Evolutionary conservation across 1,140 invertebrate genomes (phyloP).

Genomic region (Atopsyche davidsoni): DNA sequence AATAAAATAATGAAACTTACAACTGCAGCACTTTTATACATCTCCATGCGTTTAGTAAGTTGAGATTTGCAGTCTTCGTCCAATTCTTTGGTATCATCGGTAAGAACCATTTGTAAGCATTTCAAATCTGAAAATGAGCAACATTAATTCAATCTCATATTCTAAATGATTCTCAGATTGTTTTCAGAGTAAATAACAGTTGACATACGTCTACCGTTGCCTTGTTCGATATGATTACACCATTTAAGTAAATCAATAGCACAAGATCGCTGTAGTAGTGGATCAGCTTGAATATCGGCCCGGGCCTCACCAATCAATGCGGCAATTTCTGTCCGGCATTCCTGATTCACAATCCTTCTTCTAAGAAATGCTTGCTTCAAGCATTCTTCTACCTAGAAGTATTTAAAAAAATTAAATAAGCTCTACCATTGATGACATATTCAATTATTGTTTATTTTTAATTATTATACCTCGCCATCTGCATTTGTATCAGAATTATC

Average conservation of each 20-base stretch:
- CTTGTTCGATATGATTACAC: slow-evolving; percentile 75
- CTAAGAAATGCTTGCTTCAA: slow-evolving; percentile 73
- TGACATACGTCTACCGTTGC: slow-evolving; percentile 75
- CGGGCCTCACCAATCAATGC: slow-evolving; percentile 71
- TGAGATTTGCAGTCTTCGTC: slow-evolving; percentile 71
- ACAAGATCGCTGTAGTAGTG: slow-evolving; percentile 70
- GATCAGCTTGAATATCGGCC: slow-evolving; percentile 80
- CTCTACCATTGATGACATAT: too few species aligned
- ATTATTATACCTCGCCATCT: slow-evolving; percentile 48
- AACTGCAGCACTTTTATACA: slow-evolving; percentile 82
- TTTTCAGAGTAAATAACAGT: neutral
- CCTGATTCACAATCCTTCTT: slow-evolving; percentile 64
- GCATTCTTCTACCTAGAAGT: slow-evolving; percentile 75
- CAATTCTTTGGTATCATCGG: slow-evolving; percentile 60
- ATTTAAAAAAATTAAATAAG: too few species aligned
- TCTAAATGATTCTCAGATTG: neutral
- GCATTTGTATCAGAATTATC: slow-evolving; percentile 48
- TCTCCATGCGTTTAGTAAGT: slow-evolving; percentile 73
- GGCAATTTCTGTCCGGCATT: slow-evolving; percentile 75
- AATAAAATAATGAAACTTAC: too few species aligned
- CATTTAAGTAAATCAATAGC: slow-evolving; percentile 74
- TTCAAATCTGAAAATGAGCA: slow-evolving; percentile 63
- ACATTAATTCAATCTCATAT: neutral
- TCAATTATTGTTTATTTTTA: too few species aligned
- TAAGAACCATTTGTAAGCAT: slow-evolving; percentile 69